Evolutionary conservation across 2,888 invertebrate genomes (phyloP).

Genomic region (Pelosia muscerda): DNA sequence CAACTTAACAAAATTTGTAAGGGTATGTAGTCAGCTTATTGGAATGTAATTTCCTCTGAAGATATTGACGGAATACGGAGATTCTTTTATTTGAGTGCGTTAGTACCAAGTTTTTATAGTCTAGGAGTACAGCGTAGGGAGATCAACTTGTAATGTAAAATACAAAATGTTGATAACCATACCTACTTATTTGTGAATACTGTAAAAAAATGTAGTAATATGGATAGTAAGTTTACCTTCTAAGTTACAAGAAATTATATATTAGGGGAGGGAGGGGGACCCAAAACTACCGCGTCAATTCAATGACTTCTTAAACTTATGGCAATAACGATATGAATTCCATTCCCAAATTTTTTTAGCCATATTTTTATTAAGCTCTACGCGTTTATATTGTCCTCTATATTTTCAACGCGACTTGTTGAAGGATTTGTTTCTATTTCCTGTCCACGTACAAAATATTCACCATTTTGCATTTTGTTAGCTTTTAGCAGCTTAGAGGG

Average conservation of each 20-base stretch:
- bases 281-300: no score
- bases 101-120: no score
- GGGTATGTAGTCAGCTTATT: constrained; percentile 40
- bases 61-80: constrained; percentile 20
- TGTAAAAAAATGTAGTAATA: no score
- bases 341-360: neutral
- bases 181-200: no score
- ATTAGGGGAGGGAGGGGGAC: no score
- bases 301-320: neutral
- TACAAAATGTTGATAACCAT: no score
- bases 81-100: constrained; percentile 15
- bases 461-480: constrained; percentile 4
- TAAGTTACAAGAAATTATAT: no score
- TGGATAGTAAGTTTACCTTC: no score
- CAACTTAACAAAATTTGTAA: constrained; percentile 42
- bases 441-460: constrained; percentile 9
- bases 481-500: neutral
- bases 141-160: no score
- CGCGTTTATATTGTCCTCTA: neutral
- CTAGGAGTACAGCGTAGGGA: no score
- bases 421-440: constrained; percentile 10
- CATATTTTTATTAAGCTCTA: neutral
- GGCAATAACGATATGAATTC: neutral
- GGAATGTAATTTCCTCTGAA: constrained; percentile 43
- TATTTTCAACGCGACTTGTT: constrained; percentile 5